Evolutionary conservation across 2,888 invertebrate genomes (phyloP), one percentile per base, ranked within the genome.

Genomic region (Cremastobaeus sp.): DNA sequence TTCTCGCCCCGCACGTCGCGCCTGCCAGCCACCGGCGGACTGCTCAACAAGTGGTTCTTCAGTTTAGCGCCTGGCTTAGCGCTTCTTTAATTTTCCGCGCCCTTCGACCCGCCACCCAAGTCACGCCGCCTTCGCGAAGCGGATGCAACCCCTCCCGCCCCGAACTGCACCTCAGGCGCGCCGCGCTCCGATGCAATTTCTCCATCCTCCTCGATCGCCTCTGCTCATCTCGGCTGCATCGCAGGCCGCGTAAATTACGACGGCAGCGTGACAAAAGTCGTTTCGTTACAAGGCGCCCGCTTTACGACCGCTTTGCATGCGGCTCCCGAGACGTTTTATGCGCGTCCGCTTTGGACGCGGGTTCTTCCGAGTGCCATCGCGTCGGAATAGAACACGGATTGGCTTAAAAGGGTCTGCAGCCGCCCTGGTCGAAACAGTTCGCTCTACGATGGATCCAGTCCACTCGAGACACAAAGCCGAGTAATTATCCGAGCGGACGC

Each of bases 11-110:
- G 60, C 68, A 21, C 72, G 35, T 74, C 55, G 76, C 79, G 65
- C 78, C 69, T 69, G 73, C 65, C 71, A 60, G 60, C 75, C 77
- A 76, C 59, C 76, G 76, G 66, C 76, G 69, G 69, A 76, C 81
- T 78, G 85, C 79, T 87, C 87, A 87, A 86, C 86, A 87, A 86
- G 87, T 87, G 87, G 86, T 86, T 87, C 86, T 85, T 85, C 86
- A 84, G 85, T 86, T 86, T 85, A 86, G 84, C 86, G 82, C 81
- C 82, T 80, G 82, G 85, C 84, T 87, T 86, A 86, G 85, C 85
- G 85, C 85, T 85, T 86, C 85, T 84, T 85, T 86, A 85, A 86
- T 86, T 86, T 85, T 83, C 81, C 77, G 77, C 76, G 62, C 43
- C 54, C 68, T 75, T 76, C 69, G 74, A 15, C 57, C 64, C 60